Conservation (phyloP, 2,888 invertebrate species). For the Tanypteryx hageni region DNA sequence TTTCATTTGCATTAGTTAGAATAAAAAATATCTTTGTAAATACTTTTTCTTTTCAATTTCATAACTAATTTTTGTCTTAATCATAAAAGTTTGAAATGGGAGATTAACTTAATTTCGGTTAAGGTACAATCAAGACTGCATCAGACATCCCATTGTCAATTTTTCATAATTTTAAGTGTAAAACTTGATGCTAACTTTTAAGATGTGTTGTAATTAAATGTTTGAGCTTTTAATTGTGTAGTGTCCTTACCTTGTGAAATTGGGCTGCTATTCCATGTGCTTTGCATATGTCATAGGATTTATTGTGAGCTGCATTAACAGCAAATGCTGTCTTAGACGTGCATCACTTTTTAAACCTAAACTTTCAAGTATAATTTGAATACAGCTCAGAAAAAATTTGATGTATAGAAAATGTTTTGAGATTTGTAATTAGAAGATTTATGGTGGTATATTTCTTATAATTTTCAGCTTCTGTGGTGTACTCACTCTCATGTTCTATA, state of each 20-base stretch:
- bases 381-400: conserved; percentile 35
- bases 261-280: not conserved
- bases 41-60: conserved; percentile 17
- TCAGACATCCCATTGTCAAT: not conserved
- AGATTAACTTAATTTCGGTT: not conserved
- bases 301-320: not conserved
- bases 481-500: conserved; percentile 1
- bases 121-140: not conserved
- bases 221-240: not conserved
- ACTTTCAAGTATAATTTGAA: conserved; percentile 21
- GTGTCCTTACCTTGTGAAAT: conserved; percentile 2
- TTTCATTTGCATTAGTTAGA: conserved; percentile 36
- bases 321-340: conserved; percentile 16
- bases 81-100: not conserved
- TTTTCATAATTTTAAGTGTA: not conserved
- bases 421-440: conserved; percentile 46
- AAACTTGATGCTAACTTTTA: conserved; percentile 1
- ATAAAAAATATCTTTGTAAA: conserved; percentile 35
- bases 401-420: conserved; percentile 40
- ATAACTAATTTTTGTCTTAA: not conserved
- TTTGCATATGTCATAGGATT: conserved; percentile 28
- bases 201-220: not conserved
- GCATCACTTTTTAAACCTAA: conserved; percentile 43
- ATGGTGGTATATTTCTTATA: conserved; percentile 51
- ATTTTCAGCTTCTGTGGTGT: conserved; percentile 47